Evolutionary conservation across 2,888 invertebrate genomes (phyloP), one percentile per base, ranked within the genome.

Genomic region (Heliconius sara): DNA sequence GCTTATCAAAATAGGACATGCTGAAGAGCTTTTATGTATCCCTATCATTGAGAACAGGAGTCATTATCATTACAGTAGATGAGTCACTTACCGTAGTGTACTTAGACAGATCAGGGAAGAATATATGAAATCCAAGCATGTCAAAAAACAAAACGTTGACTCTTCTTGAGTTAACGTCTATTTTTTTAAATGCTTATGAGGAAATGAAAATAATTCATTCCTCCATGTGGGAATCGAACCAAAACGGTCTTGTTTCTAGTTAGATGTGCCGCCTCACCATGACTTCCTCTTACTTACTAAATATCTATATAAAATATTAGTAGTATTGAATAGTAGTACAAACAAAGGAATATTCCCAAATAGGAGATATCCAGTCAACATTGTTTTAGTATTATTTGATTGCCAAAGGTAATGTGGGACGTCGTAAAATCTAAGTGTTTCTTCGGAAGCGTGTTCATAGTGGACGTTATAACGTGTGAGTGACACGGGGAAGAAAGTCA

Each of bases 341-440:
- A 74, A 70, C 75, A 66, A 67, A 47, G 43, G 47, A 52, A 71
- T 66, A 71, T 76, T 65, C 65, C 43, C 65, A 79, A 63, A 79
- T 77, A 77, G 68, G 80, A 68, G 78, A 73, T 78, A 80, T 70
- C 77, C 71, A 77, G 71, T 79, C 81, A 76, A 82, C 83, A 83
- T 77, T 81, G 83, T 82, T 47, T 76, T 79, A 76, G 81, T 86
- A 86, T 86, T 85, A 83, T 85, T 85, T 85, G 81, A 85, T 87
- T 85, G 85, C 87, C 86, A 86, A 81, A 80, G 87, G 87, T 87
- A 87, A 86, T 87, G 87, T 84, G 83, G 78, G 79, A 78, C 76
- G 82, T 83, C 85, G 83, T 89, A 90, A 90, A 89, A 88, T 83
- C 81, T 81, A 87, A 83, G 80, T 81, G 82, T 79, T 72, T 79